Conservation (phyloP, 2,113 vertebrate species). For the Dicaeum eximium region DNA sequence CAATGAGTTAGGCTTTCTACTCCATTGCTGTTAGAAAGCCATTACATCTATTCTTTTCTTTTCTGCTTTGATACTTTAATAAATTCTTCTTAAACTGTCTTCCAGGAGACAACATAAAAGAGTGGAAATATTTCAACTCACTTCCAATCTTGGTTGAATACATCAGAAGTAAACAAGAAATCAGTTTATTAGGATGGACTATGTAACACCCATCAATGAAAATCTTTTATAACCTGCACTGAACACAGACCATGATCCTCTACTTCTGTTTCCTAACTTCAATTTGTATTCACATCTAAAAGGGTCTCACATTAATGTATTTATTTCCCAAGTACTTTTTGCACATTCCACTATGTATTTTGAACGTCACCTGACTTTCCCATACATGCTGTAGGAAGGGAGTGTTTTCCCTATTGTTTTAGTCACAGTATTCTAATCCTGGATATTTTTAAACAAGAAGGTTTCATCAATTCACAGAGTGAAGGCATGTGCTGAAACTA, state of each 20-base stretch:
- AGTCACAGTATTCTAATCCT: background rate
- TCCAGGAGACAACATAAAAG: background rate
- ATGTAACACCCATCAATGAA: background rate
- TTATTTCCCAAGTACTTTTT: background rate
- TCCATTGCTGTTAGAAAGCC: conserved; percentile 9
- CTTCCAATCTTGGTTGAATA: conserved; percentile 34
- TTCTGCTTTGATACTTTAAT: background rate
- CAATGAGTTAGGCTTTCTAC: conserved; percentile 33
- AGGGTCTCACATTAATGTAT: background rate
- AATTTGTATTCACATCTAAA: background rate
- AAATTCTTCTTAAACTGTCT: conserved; percentile 44
- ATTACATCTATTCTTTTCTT: conserved; percentile 41
- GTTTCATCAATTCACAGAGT: background rate
- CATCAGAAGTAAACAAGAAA: conserved; percentile 33
- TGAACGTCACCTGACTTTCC: background rate
- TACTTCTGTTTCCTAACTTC: background rate
- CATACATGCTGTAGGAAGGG: background rate
- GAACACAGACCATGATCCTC: background rate
- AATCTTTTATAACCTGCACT: background rate
- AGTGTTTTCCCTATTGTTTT: background rate
- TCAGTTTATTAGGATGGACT: background rate
- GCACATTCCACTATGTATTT: background rate
- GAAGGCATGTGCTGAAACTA: background rate
- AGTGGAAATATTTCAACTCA: conserved; percentile 25
- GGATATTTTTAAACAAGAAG: background rate